Conservation (phyloP, 1,140 invertebrate genomes). For the Drosophila punjabiensis region DNA sequence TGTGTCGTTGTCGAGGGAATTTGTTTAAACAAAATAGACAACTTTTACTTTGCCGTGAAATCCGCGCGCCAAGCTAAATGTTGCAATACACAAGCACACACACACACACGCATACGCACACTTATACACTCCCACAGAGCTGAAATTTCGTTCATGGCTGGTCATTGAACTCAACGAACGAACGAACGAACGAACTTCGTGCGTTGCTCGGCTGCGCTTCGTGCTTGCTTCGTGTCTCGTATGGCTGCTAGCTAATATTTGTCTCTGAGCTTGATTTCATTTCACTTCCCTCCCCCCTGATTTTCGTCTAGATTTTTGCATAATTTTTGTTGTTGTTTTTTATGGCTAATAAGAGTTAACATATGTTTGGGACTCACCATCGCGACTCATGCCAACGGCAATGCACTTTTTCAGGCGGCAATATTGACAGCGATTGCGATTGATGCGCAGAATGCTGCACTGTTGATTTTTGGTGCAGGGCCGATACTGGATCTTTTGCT, state of each 20-base stretch:
- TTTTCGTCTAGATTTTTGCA: conserved; percentile 13
- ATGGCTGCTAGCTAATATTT: conserved; percentile 9
- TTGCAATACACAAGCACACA: conserved; percentile 59
- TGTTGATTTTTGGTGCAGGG: conserved; percentile 99
- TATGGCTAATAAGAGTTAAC: background rate
- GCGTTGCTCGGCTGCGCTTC: conserved; percentile 11
- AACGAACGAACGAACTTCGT: conserved; percentile 26
- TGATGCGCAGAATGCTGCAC: conserved; percentile 98
- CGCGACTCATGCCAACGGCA: conserved; percentile 98
- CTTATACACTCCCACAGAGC: conserved; percentile 3
- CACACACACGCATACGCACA: conserved; percentile 22
- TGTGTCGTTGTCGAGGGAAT: conserved; percentile 36
- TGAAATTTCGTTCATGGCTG: conserved; percentile 84
- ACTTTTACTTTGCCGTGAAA: conserved; percentile 83
- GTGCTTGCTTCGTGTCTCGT: conserved; percentile 9
- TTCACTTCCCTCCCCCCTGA: background rate
- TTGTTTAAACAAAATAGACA: conserved; percentile 80
- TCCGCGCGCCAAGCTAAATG: conserved; percentile 57
- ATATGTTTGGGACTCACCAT: conserved; percentile 90
- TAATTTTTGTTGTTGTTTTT: conserved; percentile 3
- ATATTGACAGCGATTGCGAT: conserved; percentile 98
- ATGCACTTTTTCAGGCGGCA: conserved; percentile 99
- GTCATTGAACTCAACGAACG: conserved; percentile 77
- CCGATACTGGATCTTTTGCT: conserved; percentile 99
- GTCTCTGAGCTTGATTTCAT: conserved; percentile 44